phyloP scores from a whole-genome alignment of 2,797 vertebrate species.

The Chanos chanos region DNA sequence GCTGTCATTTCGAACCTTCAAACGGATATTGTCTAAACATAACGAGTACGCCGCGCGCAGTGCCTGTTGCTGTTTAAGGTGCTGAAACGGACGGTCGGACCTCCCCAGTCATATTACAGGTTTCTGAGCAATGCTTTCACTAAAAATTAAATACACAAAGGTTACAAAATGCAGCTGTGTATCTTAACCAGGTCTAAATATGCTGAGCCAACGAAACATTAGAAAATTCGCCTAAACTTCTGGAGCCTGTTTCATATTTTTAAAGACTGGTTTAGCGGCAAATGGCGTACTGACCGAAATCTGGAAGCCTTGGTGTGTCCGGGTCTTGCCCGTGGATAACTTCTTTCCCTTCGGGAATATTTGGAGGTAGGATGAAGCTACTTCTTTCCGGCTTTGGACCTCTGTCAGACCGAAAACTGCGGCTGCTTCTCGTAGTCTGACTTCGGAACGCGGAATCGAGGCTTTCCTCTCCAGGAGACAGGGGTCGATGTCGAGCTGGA shows the following conservation, averaged over 20 bases:
- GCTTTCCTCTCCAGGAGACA: conserved; percentile 22
- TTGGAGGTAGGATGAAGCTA: not conserved
- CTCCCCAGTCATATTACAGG: too few species aligned
- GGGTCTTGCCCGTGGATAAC: conserved; percentile 11
- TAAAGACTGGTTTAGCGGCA: too few species aligned
- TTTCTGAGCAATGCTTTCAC: too few species aligned
- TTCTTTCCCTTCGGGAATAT: conserved; percentile 29
- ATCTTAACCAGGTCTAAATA: not conserved
- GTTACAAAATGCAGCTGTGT: too few species aligned
- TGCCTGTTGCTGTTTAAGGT: conserved; percentile 10
- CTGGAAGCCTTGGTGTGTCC: conserved; percentile 26
- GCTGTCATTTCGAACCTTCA: too few species aligned
- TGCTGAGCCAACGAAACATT: too few species aligned
- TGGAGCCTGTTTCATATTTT: not conserved
- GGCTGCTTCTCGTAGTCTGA: conserved; percentile 17
- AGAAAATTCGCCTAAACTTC: too few species aligned
- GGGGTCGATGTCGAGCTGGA: conserved; percentile 12
- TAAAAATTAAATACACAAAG: too few species aligned
- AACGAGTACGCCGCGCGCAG: not conserved
- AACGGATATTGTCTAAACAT: too few species aligned
- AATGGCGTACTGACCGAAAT: conserved; percentile 43
- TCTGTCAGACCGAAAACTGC: conserved; percentile 12
- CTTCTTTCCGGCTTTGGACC: conserved; percentile 12
- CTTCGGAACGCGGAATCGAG: conserved; percentile 22
- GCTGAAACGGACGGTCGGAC: too few species aligned